Conservation (phyloP, 1,140 invertebrate species). For the Sitodiplosis mosellana region DNA sequence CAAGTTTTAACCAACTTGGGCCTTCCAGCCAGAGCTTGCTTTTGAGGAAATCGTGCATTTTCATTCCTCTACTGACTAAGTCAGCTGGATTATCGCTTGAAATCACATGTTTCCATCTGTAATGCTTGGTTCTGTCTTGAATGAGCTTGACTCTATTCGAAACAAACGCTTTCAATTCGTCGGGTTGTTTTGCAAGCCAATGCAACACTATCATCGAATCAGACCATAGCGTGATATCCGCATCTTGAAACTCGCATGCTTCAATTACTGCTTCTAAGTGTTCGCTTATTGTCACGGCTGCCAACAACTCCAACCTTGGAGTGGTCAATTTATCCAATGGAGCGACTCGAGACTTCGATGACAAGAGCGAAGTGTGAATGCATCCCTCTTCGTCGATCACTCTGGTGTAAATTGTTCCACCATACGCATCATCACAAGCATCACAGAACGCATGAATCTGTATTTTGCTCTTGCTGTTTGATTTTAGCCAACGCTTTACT, state of each 20-base stretch:
- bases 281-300: slow-evolving; percentile 12
- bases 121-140: background rate
- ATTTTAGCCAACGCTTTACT: background rate
- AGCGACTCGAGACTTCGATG: slow-evolving; percentile 22
- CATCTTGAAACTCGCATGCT: slow-evolving; percentile 1
- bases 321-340: too few relatives aligned
- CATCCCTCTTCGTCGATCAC: slow-evolving; percentile 5
- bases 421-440: slow-evolving; percentile 21
- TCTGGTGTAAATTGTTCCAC: slow-evolving; percentile 15
- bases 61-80: slow-evolving; percentile 11
- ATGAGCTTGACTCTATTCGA: slow-evolving; percentile 7
- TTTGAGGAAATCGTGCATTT: slow-evolving; percentile 2
- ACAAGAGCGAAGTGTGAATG: slow-evolving; percentile 12
- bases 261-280: slow-evolving; percentile 7
- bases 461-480: background rate
- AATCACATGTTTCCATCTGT: slow-evolving; percentile 11
- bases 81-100: slow-evolving; percentile 16
- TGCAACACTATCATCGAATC: slow-evolving; percentile 12
- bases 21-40: slow-evolving; percentile 9
- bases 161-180: slow-evolving; percentile 7
- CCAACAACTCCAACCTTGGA: too few relatives aligned
- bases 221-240: slow-evolving; percentile 4
- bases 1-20: slow-evolving; percentile 5
- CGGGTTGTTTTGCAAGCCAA: slow-evolving; percentile 6
- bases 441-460: slow-evolving; percentile 21